Base-by-base conservation (phyloP, 2,113 vertebrate species). In the Phylloscopus whistleri region DNA sequence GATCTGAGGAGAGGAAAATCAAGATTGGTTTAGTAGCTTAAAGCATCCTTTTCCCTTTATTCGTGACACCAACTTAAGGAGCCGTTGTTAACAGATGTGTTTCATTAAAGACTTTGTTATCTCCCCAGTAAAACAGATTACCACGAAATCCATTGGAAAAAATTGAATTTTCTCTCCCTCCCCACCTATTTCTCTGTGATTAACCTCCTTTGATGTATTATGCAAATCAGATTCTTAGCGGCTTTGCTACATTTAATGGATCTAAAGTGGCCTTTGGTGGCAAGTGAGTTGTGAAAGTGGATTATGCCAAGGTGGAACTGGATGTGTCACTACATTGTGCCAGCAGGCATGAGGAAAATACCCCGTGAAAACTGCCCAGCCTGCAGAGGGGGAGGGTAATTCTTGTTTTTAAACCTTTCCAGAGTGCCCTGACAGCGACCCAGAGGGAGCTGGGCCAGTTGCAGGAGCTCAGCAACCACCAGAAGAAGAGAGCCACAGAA, bases 401-500 rank as follows among this genome's bases (percentile, higher is more conserved):
- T 59, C 93, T 35, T 20, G 58, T 33, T 74, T 46, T 90, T 20
- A 7, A 90, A 95, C 64, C 92, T 94, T 96, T 96, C 31, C 97
- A 99, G 99, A 98, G 94, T 6, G 87, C 97, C 62, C 81, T 99
- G 96, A 97, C 95, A 16, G 95, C 91, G 0, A 98, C 98, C 9
- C 99, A 99, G 96, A 97, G 98, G 90, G 99, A 99, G 90, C 96
- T 99, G 91, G 96, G 92, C 85, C 98, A 99, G 95, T 82, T 99
- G 37, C 98, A 99, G 94, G 99, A 99, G 93, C 97, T 99, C 68
- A 98, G 98, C 73, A 98, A 98, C 78, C 98, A 99, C 69, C 99
- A 99, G 98, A 99, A 98, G 94, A 99, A 99, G 95, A 97, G 99
- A 89, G 98, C 98, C 0, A 98, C 98, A 0, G 99, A 99, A 94